These are phyloP conservation scores for Moxostoma hubbsi DNA, from an alignment of 2,797 vertebrate species.

Conservation along the genomic window DNA sequence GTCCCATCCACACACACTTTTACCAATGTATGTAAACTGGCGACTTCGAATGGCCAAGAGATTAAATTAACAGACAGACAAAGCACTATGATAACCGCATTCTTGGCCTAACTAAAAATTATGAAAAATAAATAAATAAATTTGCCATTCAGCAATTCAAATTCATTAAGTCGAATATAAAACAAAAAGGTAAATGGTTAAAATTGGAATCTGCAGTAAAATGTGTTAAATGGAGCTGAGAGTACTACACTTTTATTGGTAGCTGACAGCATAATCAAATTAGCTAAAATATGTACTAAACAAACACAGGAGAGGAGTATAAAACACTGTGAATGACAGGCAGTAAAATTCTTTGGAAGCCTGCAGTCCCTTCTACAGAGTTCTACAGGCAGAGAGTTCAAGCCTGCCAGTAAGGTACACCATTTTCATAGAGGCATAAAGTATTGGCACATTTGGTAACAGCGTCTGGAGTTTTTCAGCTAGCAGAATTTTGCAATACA, in stretches of 20 bases:
- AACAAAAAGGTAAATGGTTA: too few relatives aligned
- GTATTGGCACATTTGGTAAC: neutral
- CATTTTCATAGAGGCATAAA: slow-evolving; percentile 12
- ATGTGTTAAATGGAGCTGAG: neutral
- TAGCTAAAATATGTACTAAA: neutral
- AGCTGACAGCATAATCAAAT: neutral
- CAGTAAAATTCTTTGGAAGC: neutral
- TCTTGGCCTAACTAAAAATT: too few relatives aligned
- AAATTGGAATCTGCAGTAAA: neutral
- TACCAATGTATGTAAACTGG: too few relatives aligned
- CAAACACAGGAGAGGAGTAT: neutral
- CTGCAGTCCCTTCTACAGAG: neutral
- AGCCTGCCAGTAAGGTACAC: slow-evolving; percentile 25
- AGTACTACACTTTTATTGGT: neutral
- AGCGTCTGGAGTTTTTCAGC: neutral
- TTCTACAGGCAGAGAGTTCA: neutral
- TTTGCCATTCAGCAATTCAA: too few relatives aligned
- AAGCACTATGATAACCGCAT: too few relatives aligned
- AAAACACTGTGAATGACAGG: neutral
- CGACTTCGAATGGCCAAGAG: too few relatives aligned
- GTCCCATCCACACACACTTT: too few relatives aligned
- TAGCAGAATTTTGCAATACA: neutral
- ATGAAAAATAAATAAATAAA: too few relatives aligned
- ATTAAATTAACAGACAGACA: too few relatives aligned
- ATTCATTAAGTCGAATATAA: too few relatives aligned